A percentile compares a stretch with the other conserved stretches of the same genome.
These are phyloP conservation scores for Monopterus albus DNA, from an alignment of 2,113 vertebrate species.

Conservation along the genomic window DNA sequence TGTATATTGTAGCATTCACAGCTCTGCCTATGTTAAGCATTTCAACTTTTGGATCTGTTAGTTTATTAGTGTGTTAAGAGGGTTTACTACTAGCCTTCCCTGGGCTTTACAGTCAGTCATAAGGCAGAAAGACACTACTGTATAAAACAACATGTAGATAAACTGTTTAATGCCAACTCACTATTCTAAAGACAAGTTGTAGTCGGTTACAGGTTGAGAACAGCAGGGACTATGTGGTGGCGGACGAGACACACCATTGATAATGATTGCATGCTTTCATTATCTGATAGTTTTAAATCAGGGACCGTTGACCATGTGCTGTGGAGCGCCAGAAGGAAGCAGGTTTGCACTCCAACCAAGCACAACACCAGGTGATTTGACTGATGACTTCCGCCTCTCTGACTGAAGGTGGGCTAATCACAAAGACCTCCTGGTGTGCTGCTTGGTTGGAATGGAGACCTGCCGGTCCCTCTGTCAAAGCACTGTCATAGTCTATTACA, in stretches of 20 bases:
- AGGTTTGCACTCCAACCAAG: slow-evolving; percentile 54
- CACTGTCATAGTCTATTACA: slow-evolving; percentile 28
- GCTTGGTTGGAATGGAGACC: slow-evolving; percentile 41
- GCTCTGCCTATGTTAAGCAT: slow-evolving; percentile 11
- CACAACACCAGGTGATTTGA: slow-evolving; percentile 67
- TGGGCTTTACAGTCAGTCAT: not conserved
- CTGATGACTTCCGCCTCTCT: slow-evolving; percentile 65
- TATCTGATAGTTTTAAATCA: slow-evolving; percentile 68
- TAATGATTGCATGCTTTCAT: slow-evolving; percentile 70
- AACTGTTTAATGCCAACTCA: slow-evolving; percentile 3
- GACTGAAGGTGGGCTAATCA: slow-evolving; percentile 68
- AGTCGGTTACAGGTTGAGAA: slow-evolving; percentile 26
- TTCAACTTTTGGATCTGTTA: slow-evolving; percentile 27
- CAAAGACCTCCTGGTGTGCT: slow-evolving; percentile 33
- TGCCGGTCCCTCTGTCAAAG: slow-evolving; percentile 44
- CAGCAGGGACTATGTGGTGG: slow-evolving; percentile 38
- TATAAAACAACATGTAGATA: slow-evolving; percentile 3
- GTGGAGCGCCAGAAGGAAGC: slow-evolving; percentile 45
- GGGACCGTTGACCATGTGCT: slow-evolving; percentile 48
- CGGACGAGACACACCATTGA: slow-evolving; percentile 41
- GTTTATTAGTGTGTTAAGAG: slow-evolving; percentile 10
- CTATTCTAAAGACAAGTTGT: slow-evolving; percentile 8
- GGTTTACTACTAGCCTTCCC: not conserved
- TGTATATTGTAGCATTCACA: slow-evolving; percentile 14
- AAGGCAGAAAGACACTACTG: not conserved